Base-by-base conservation (phyloP, 2,113 vertebrate genomes). In the Meriones unguiculatus region DNA sequence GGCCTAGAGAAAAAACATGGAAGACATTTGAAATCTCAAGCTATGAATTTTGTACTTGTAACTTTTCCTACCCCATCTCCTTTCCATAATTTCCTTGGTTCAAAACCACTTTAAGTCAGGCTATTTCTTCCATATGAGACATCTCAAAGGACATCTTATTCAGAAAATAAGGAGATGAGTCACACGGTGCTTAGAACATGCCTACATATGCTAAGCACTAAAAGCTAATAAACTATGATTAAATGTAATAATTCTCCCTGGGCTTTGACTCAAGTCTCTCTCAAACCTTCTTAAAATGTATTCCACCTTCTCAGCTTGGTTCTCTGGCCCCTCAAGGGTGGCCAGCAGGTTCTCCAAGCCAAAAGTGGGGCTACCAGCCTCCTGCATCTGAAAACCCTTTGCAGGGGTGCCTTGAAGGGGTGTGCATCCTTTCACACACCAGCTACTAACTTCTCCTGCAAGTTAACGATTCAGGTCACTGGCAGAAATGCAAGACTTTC, bases 381-480 rank as follows among this genome's bases (percentile, higher is more conserved):
- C 90, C 17, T 86, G 97, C 96, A 96, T 82, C 90, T 89, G 84
- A 95, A 98, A 95, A 18, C 65, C 87, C 95, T 95, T 94, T 97
- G 92, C 87, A 95, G 98, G 97, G 80, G 38, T 97, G 90, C 95
- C 85, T 52, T 81, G 97, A 96, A 97, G 96, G 89, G 97, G 93
- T 96, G 87, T 96, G 96, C 97, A 92, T 93, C 96, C 97, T 97
- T 98, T 93, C 97, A 96, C 95, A 97, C 98, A 97, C 73, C 95
- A 97, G 91, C 95, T 95, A 93, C 94, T 98, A 96, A 98, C 98
- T 98, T 92, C 94, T 84, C 96, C 97, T 93, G 95, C 98, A 98
- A 98, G 97, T 97, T 98, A 98, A 98, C 93, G 97, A 98, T 97
- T 96, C 92, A 93, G 98, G 97, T 97, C 96, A 97, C 98, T 97